These are phyloP conservation scores for Premnoplex brunnescens DNA, from an alignment of 2,797 vertebrate genomes.

Conservation along the genomic window DNA sequence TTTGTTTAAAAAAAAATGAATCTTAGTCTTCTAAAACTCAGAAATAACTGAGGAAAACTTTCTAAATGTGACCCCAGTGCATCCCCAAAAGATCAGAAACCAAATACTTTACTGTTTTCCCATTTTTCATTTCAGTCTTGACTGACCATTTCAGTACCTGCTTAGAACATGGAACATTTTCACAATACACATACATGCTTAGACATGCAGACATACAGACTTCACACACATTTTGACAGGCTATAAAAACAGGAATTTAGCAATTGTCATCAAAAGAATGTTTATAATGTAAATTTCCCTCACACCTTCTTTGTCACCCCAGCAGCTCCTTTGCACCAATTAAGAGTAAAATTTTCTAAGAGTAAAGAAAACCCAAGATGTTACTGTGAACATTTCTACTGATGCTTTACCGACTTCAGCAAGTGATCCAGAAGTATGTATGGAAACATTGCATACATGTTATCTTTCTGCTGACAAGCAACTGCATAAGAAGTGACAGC, in stretches of 20 bases:
- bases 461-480: background rate
- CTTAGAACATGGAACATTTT: background rate
- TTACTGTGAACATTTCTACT: background rate
- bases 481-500: background rate
- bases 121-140: background rate
- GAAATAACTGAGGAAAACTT: background rate
- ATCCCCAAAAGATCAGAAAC: background rate
- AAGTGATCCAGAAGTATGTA: fast-evolving
- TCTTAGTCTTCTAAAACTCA: background rate
- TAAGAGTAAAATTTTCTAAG: background rate
- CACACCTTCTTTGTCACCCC: background rate
- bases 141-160: background rate
- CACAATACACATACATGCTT: background rate
- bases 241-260: background rate
- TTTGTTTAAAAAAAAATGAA: background rate
- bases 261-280: background rate
- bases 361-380: background rate
- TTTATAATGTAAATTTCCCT: background rate
- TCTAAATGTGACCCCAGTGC: background rate
- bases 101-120: background rate
- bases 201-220: background rate
- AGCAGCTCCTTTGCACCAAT: background rate
- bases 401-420: background rate
- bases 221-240: background rate
- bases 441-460: background rate